Conservation (phyloP, 92 coral and sea anemone species). For the Zoanthus sociatus region DNA sequence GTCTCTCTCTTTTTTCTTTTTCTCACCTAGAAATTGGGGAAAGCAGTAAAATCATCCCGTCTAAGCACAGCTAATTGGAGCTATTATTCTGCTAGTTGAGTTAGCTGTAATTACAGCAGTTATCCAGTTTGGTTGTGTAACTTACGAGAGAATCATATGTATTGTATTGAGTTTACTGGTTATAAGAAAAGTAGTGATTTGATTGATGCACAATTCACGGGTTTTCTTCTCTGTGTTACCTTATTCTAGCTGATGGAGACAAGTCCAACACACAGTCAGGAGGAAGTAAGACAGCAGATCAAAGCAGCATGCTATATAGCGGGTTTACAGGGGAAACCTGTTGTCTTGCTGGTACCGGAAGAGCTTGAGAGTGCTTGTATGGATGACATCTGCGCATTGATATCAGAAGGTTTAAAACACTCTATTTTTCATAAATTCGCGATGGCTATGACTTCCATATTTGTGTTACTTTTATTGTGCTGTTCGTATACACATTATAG, state of each 20-base stretch:
- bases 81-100: too few relatives aligned
- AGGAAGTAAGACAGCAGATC: constrained; percentile 89
- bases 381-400: constrained; percentile 89
- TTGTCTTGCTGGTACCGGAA: constrained; percentile 86
- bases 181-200: too few relatives aligned
- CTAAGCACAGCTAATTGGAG: background rate
- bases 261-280: constrained; percentile 68
- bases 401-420: constrained; percentile 82
- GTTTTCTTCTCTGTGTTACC: background rate
- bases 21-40: too few relatives aligned
- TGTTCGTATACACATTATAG: background rate
- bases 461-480: background rate
- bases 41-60: background rate
- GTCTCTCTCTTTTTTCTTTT: too few relatives aligned
- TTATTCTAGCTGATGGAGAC: constrained; percentile 60
- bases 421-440: background rate
- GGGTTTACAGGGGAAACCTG: constrained; percentile 92
- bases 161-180: background rate
- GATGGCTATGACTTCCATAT: background rate
- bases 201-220: background rate
- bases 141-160: too few relatives aligned
- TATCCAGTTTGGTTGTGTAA: too few relatives aligned
- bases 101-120: too few relatives aligned
- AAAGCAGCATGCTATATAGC: constrained; percentile 88
- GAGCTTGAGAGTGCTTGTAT: constrained; percentile 69